phyloP scores from a whole-genome alignment of 2,888 invertebrate genomes.

The Drosophila mercatorum region DNA sequence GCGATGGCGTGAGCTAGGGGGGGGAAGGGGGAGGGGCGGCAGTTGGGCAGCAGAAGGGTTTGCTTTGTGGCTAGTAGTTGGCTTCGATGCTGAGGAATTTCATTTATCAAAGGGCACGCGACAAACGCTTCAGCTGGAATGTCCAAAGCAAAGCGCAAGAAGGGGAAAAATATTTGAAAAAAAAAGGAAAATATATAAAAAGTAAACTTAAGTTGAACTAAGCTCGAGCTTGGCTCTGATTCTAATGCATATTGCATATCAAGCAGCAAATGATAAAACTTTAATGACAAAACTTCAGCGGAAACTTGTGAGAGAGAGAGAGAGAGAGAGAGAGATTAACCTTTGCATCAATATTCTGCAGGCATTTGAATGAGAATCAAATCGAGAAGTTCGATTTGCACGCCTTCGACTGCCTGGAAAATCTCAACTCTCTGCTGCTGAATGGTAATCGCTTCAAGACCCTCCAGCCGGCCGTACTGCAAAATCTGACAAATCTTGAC shows the following conservation, averaged over 20 bases:
- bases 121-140: conserved; percentile 23
- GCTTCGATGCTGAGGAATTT: conserved; percentile 57
- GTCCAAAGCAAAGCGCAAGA: conserved; percentile 7
- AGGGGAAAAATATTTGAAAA: conserved; percentile 1
- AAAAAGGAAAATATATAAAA: not conserved
- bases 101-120: conserved; percentile 60
- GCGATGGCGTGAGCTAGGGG: too few species aligned
- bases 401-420: conserved; percentile 84
- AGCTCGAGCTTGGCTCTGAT: not conserved
- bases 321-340: not conserved
- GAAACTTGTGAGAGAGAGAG: not conserved
- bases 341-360: conserved; percentile 35
- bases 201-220: not conserved
- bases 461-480: conserved; percentile 83
- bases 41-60: conserved; percentile 3
- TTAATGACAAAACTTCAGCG: conserved; percentile 15
- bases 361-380: conserved; percentile 85
- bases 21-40: too few species aligned
- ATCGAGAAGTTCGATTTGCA: conserved; percentile 84
- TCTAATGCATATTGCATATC: conserved; percentile 11
- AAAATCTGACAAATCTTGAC: conserved; percentile 83
- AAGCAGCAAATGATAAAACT: conserved; percentile 13
- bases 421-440: conserved; percentile 85
- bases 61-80: conserved; percentile 21
- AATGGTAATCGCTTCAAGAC: conserved; percentile 82